phyloP scores from a whole-genome alignment of 2,797 vertebrate genomes.

The Allobates femoralis region DNA sequence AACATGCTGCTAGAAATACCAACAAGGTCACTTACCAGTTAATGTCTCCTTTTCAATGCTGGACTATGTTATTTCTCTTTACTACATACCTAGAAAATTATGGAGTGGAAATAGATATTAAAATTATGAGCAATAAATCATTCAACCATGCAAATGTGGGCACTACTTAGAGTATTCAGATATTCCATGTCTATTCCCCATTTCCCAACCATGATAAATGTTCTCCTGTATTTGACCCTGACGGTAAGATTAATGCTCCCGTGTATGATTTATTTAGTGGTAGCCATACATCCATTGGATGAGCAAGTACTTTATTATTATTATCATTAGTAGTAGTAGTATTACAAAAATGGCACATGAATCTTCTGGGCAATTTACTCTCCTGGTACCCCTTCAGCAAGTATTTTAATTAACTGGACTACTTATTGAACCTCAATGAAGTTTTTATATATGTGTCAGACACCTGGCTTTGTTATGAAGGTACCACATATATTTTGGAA shows the following conservation, averaged over 20 bases:
- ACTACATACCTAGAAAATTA: background rate
- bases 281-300: background rate
- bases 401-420: background rate
- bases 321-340: no score
- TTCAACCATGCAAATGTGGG: background rate
- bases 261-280: constrained; percentile 15
- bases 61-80: background rate
- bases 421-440: background rate
- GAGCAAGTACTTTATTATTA: background rate
- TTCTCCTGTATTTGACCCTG: constrained; percentile 34
- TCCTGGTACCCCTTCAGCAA: background rate
- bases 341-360: background rate
- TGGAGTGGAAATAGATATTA: background rate
- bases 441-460: background rate
- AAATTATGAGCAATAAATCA: background rate
- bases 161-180: background rate
- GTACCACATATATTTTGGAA: background rate
- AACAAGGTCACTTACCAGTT: background rate
- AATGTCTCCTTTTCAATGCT: background rate
- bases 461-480: background rate
- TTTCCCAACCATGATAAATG: constrained; percentile 22
- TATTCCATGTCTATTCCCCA: background rate
- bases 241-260: constrained; percentile 25
- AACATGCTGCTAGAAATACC: background rate
- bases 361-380: background rate